These are phyloP conservation scores for Cheilosia soror DNA, from an alignment of 2,888 invertebrate species.

Conservation along the genomic window DNA sequence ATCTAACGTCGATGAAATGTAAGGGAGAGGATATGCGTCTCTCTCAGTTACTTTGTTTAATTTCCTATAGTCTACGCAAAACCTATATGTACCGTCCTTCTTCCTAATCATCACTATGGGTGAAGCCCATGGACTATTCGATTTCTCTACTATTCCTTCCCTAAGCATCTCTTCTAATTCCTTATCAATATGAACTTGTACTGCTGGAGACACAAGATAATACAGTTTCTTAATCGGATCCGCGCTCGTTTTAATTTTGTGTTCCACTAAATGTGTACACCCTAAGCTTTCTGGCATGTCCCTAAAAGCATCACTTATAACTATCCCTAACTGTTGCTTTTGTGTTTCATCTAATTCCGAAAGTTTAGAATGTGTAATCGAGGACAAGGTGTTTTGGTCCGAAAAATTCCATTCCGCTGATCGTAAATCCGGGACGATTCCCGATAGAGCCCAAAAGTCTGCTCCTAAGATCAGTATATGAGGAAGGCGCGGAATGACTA, in stretches of 20 bases:
- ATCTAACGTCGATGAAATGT: background rate
- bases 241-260: conserved; percentile 3
- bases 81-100: background rate
- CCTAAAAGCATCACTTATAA: background rate
- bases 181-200: background rate
- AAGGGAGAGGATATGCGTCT: background rate
- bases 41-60: background rate
- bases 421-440: background rate
- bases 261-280: conserved; percentile 3
- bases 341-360: background rate
- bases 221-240: conserved; percentile 12
- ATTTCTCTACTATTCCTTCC: conserved; percentile 1
- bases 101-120: background rate
- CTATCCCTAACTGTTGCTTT: background rate
- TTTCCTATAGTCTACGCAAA: background rate
- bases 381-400: background rate
- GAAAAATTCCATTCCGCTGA: background rate
- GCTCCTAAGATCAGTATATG: background rate
- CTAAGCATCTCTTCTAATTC: conserved; percentile 1
- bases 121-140: background rate
- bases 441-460: conserved; percentile 3
- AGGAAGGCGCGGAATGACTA: background rate
- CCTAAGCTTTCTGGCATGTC: conserved; percentile 4
- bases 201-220: background rate
- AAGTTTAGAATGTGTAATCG: background rate